phyloP scores from a whole-genome alignment of 2,113 vertebrate genomes.

The Motacilla tschutschensis region DNA sequence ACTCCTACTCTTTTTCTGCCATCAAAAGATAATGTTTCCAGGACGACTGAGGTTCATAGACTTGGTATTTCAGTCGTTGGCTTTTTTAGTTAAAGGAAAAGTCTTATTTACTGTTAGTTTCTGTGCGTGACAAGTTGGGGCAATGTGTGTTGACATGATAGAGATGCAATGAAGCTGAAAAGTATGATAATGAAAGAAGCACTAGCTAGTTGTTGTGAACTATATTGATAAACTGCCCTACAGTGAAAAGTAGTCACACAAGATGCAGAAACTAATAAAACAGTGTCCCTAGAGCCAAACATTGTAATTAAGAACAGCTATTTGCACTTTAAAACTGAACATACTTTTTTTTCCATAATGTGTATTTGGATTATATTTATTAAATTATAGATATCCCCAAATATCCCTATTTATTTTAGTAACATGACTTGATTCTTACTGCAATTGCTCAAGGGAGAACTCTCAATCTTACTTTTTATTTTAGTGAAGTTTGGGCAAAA shows the following conservation, averaged over 20 bases:
- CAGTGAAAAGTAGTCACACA: not conserved
- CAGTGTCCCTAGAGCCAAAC: not conserved
- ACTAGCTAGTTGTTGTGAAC: not conserved
- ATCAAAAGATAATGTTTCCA: not conserved
- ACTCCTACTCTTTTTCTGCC: not conserved
- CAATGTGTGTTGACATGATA: not conserved
- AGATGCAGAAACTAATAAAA: not conserved
- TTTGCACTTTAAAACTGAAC: not conserved
- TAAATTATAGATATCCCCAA: not conserved
- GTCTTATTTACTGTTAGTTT: not conserved
- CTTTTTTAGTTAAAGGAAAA: not conserved
- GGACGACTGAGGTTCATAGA: not conserved
- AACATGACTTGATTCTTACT: not conserved
- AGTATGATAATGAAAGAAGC: not conserved
- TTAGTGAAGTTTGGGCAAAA: not conserved
- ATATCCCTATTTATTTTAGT: not conserved
- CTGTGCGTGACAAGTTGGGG: not conserved
- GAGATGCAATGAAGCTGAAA: rapidly evolving
- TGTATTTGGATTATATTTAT: not conserved
- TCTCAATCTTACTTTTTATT: not conserved
- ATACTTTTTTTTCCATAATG: not conserved
- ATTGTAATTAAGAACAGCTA: not conserved
- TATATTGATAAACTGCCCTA: not conserved
- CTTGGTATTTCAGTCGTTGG: not conserved
- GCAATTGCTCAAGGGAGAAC: not conserved